A percentile compares a stretch with the other conserved stretches of the same genome.
Evolutionary conservation across 2,113 vertebrate genomes (phyloP).

Genomic region (Genyomyrus donnyi): DNA sequence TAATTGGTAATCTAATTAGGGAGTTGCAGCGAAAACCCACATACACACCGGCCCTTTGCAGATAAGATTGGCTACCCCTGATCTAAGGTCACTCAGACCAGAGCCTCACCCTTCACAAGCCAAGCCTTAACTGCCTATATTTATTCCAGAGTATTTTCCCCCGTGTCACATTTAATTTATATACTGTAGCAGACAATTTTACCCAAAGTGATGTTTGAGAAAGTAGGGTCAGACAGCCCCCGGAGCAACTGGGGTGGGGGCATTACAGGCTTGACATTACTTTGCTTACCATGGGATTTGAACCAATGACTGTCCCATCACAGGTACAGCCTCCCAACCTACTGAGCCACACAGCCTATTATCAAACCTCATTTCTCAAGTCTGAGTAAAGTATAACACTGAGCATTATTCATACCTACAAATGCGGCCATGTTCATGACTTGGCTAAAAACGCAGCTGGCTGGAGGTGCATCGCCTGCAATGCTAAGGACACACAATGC

Average conservation of each 20-base stretch:
- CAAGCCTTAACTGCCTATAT: background rate
- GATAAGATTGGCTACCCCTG: too few species aligned
- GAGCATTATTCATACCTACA: slow-evolving; percentile 63
- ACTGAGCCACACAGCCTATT: background rate
- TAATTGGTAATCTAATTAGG: too few species aligned
- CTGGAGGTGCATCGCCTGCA: slow-evolving; percentile 78
- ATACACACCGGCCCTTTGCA: too few species aligned
- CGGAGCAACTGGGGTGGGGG: background rate
- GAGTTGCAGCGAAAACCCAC: too few species aligned
- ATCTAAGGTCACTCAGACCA: background rate
- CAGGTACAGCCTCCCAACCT: background rate
- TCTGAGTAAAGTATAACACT: background rate
- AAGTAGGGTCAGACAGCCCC: background rate
- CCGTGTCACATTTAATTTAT: background rate
- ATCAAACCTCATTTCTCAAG: background rate
- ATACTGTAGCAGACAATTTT: background rate
- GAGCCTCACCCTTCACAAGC: background rate
- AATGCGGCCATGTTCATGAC: slow-evolving; percentile 87
- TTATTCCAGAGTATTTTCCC: background rate
- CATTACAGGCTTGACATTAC: background rate
- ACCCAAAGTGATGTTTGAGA: background rate
- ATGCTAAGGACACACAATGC: slow-evolving; percentile 57
- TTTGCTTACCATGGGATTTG: background rate
- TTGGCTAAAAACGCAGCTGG: slow-evolving; percentile 86
- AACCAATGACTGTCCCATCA: background rate